phyloP scores from a whole-genome alignment of 2,113 vertebrate species.

The Sebastes schlegelii region DNA sequence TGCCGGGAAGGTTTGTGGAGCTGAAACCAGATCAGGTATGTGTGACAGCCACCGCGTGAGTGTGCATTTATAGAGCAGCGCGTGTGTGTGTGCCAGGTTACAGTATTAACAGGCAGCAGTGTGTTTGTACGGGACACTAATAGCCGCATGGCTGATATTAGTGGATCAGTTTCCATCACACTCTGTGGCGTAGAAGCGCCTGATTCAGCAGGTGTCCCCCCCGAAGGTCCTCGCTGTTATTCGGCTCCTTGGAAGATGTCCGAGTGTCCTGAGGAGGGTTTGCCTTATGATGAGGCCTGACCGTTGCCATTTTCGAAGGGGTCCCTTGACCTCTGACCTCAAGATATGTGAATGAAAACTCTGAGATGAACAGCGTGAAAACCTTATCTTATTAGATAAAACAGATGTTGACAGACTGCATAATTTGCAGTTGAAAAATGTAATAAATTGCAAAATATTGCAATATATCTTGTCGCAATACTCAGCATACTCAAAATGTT shows the following conservation, averaged over 20 bases:
- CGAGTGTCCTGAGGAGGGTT: slow-evolving; percentile 57
- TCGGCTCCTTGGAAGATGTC: slow-evolving; percentile 37
- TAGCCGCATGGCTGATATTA: slow-evolving; percentile 77
- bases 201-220: slow-evolving; percentile 82
- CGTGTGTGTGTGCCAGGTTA: slow-evolving; percentile 70
- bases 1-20: slow-evolving; percentile 72
- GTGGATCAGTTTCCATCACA: slow-evolving; percentile 82
- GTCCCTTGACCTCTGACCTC: too few species aligned
- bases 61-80: slow-evolving; percentile 77
- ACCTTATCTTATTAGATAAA: too few species aligned
- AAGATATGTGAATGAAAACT: too few species aligned
- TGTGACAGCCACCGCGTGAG: slow-evolving; percentile 78
- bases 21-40: slow-evolving; percentile 79
- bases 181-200: slow-evolving; percentile 79
- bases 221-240: slow-evolving; percentile 68
- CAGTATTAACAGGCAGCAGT: slow-evolving; percentile 76
- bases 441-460: too few species aligned
- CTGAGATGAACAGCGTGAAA: too few species aligned
- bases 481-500: too few species aligned
- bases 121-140: slow-evolving; percentile 76
- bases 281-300: slow-evolving; percentile 66
- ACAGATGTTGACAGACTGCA: too few species aligned
- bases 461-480: too few species aligned
- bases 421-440: too few species aligned
- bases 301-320: background rate